Conservation (phyloP, 1,140 invertebrate genomes). For the Magallana gigas region DNA sequence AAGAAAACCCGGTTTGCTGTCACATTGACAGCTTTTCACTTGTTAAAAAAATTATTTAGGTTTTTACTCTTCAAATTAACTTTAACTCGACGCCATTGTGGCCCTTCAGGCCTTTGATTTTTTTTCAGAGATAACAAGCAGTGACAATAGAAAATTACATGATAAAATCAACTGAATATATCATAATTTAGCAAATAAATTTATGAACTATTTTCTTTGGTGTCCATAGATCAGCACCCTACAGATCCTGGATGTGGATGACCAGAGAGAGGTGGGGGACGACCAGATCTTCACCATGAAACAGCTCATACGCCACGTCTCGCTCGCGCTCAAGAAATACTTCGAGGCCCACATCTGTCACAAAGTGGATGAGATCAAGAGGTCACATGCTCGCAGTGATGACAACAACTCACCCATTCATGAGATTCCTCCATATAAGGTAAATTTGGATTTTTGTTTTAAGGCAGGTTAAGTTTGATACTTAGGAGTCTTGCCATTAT, state of each 20-base stretch:
- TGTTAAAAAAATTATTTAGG: no score
- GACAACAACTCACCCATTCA: constrained; percentile 71
- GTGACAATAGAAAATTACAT: neutral
- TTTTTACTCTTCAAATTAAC: no score
- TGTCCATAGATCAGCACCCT: constrained; percentile 85
- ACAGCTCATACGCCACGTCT: constrained; percentile 96
- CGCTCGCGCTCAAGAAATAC: constrained; percentile 93
- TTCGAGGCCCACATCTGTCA: constrained; percentile 94
- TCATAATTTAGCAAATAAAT: no score
- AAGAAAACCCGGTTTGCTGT: no score
- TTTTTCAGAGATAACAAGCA: no score
- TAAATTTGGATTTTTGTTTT: constrained; percentile 44
- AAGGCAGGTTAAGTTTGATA: no score
- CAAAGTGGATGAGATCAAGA: constrained; percentile 89
- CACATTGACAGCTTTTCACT: no score
- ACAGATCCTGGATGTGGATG: constrained; percentile 86
- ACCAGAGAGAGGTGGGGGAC: constrained; percentile 88
- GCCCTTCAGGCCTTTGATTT: no score
- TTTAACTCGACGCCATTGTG: no score
- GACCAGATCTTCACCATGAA: constrained; percentile 94
- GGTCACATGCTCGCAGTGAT: constrained; percentile 81
- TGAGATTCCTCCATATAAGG: constrained; percentile 79
- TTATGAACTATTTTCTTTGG: no score
- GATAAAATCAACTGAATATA: no score
- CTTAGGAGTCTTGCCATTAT: no score